Percentiles rank a stretch among this genome's conserved stretches.
These are phyloP conservation scores for Sylvilagus floridanus DNA, from an alignment of 2,797 vertebrate genomes.

Conservation along the genomic window DNA sequence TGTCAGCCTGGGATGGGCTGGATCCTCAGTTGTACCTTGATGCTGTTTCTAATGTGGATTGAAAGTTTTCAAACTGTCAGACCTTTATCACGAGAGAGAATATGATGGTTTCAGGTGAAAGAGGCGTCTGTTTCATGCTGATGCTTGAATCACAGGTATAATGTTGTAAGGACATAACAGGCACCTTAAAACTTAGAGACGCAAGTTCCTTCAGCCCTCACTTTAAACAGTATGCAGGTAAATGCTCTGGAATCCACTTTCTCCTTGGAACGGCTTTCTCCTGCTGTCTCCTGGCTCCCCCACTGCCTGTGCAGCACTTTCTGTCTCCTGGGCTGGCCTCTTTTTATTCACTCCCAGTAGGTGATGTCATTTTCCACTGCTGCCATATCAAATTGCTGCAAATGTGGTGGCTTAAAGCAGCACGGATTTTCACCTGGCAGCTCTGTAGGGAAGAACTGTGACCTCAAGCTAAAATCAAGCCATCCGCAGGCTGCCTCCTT, in stretches of 20 bases:
- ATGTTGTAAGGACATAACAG: not conserved
- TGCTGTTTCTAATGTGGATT: constrained; percentile 8
- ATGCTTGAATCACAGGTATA: not conserved
- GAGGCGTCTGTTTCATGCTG: not conserved
- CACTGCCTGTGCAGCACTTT: not conserved
- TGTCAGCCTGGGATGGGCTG: not conserved
- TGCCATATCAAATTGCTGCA: not conserved
- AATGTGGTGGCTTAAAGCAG: not conserved
- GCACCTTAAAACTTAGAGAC: not conserved
- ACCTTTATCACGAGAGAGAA: constrained; percentile 15
- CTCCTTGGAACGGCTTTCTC: not conserved
- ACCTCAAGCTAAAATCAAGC: not conserved
- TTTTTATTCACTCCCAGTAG: not conserved
- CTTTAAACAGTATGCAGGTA: not conserved
- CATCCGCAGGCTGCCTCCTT: not conserved
- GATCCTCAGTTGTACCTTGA: constrained; percentile 38
- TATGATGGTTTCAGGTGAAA: constrained; percentile 15
- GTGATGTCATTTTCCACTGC: not conserved
- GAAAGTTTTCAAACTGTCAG: constrained; percentile 32
- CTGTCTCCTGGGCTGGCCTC: not conserved
- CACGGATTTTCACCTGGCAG: not conserved
- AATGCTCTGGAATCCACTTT: not conserved
- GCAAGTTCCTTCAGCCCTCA: not conserved
- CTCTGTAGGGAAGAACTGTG: not conserved
- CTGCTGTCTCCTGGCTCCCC: not conserved